Conservation (phyloP, 2,888 invertebrate species). For the Pogonocherus hispidulus region DNA sequence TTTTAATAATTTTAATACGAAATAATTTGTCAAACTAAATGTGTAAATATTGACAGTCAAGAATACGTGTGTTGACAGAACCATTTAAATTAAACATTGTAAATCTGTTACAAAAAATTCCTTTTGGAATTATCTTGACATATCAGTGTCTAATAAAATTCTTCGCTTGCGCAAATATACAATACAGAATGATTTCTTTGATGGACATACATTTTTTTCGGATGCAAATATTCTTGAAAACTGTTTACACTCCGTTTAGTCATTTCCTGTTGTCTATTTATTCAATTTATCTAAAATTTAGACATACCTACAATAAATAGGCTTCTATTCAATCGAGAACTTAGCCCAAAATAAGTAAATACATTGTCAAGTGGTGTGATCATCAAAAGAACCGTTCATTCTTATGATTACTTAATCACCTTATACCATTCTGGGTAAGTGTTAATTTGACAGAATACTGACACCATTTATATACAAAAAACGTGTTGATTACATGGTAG, state of each 20-base stretch:
- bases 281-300: slow-evolving; percentile 24
- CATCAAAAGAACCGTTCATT: background rate
- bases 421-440: background rate
- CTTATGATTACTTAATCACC: background rate
- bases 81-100: slow-evolving; percentile 11
- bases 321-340: background rate
- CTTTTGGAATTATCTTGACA: slow-evolving; percentile 6
- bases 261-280: slow-evolving; percentile 24
- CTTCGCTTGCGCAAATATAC: background rate
- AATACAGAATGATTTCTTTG: background rate
- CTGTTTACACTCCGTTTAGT: background rate
- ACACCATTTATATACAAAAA: background rate
- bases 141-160: background rate
- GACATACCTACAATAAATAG: background rate
- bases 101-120: background rate
- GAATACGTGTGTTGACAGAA: slow-evolving; percentile 6
- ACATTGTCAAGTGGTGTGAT: background rate
- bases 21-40: slow-evolving; percentile 3
- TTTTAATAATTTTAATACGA: background rate
- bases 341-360: background rate
- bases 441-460: background rate
- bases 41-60: slow-evolving; percentile 8
- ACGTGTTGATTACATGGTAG: no score
- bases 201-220: background rate
- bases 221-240: background rate